Percentiles rank a stretch among this genome's conserved stretches.
phyloP scores from a whole-genome alignment of 2,888 invertebrate genomes.

The Caenorhabditis macrosperma region DNA sequence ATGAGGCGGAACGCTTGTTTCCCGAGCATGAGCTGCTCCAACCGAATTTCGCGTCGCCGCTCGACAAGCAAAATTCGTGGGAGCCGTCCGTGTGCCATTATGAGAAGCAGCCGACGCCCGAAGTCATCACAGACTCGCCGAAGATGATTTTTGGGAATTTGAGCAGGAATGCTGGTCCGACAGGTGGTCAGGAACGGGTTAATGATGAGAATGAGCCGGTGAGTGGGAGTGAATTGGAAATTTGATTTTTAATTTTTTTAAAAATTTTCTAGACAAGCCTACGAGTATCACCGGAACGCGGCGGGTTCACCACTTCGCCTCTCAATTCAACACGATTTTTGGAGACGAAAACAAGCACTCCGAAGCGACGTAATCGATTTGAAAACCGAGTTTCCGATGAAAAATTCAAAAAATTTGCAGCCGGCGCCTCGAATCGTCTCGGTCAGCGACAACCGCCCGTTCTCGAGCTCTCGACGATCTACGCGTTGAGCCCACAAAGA shows the following conservation, averaged over 20 bases:
- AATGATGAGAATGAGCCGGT: conserved; percentile 21
- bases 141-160: conserved; percentile 16
- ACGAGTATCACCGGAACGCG: conserved; percentile 27
- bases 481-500: conserved; percentile 27
- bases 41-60: conserved; percentile 9
- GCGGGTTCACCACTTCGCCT: conserved; percentile 19
- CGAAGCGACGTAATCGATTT: conserved; percentile 31
- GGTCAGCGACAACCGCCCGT: conserved; percentile 7
- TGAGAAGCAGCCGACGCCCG: conserved; percentile 43
- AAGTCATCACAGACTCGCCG: conserved; percentile 19
- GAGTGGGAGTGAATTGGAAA: too few relatives aligned
- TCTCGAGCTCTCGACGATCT: conserved; percentile 33
- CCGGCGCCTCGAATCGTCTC: conserved; percentile 28
- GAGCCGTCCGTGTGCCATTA: conserved; percentile 40
- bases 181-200: background rate
- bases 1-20: conserved; percentile 30
- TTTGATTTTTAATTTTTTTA: too few relatives aligned
- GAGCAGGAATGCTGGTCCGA: background rate
- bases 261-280: background rate
- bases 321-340: conserved; percentile 16
- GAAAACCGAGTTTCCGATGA: background rate
- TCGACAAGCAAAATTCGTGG: conserved; percentile 43
- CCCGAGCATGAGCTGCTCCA: conserved; percentile 16
- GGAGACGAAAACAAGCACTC: conserved; percentile 43
- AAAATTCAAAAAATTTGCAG: conserved; percentile 4